Percentiles rank a stretch among this genome's conserved stretches.
These are phyloP conservation scores for Benitochromis conjunctus DNA, from an alignment of 2,113 vertebrate species.

Conservation along the genomic window DNA sequence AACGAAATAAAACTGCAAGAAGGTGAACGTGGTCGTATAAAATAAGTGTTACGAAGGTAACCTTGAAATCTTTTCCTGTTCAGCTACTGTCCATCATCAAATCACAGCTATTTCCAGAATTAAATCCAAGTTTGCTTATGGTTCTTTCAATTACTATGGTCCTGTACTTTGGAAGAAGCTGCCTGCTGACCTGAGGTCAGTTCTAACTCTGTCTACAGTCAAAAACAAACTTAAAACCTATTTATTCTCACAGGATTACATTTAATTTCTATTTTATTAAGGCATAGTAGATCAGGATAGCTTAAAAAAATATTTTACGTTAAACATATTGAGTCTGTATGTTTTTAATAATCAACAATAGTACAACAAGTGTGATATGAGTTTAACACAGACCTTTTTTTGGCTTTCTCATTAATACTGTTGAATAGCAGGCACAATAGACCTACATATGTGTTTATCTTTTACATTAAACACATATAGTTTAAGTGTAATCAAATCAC, in stretches of 20 bases:
- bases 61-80: neutral
- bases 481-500: neutral
- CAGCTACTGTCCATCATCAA: neutral
- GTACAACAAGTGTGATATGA: neutral
- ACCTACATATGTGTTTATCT: neutral
- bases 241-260: neutral
- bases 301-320: fast-evolving
- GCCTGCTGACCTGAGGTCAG: neutral
- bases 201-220: fast-evolving
- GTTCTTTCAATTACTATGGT: too few relatives aligned
- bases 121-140: neutral
- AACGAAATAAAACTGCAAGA: neutral
- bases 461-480: neutral
- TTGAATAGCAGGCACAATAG: neutral
- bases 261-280: neutral
- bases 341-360: neutral
- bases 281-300: neutral
- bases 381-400: neutral
- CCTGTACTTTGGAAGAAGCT: neutral
- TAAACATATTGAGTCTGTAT: neutral
- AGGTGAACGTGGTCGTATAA: neutral
- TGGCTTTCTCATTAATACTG: neutral
- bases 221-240: neutral
- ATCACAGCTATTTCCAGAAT: neutral
- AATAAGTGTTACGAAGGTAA: neutral